Conservation (phyloP, 2,888 invertebrate species). For the Morpho deidamia region DNA sequence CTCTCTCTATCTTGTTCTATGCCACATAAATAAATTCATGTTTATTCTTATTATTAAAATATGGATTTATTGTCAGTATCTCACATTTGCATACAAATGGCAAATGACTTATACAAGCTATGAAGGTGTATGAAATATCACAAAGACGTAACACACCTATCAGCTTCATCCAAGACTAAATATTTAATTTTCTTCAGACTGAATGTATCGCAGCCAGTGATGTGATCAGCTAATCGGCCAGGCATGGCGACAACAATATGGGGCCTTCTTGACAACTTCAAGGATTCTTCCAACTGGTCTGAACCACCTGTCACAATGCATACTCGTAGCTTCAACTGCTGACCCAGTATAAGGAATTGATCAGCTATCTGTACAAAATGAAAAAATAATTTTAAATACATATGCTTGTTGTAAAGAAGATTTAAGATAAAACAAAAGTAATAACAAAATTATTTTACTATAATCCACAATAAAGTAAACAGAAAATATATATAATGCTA, state of each 20-base stretch:
- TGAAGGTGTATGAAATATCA: not conserved
- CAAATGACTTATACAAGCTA: too few relatives aligned
- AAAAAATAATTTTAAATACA: too few relatives aligned
- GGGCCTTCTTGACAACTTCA: constrained; percentile 89
- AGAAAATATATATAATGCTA: too few relatives aligned
- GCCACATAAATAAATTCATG: too few relatives aligned
- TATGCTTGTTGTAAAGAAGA: too few relatives aligned
- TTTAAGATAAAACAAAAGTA: too few relatives aligned
- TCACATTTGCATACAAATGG: too few relatives aligned
- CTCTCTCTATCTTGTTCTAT: too few relatives aligned
- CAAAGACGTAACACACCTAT: constrained; percentile 79
- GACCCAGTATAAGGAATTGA: constrained; percentile 95
- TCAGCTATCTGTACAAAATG: constrained; percentile 87
- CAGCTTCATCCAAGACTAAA: constrained; percentile 98
- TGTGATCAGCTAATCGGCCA: constrained; percentile 95
- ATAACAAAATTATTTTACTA: too few relatives aligned
- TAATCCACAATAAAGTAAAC: too few relatives aligned
- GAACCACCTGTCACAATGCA: constrained; percentile 96
- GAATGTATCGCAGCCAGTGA: constrained; percentile 91
- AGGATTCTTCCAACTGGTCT: constrained; percentile 93
- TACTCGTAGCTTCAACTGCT: constrained; percentile 89
- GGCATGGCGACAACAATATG: constrained; percentile 98
- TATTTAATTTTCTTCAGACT: constrained; percentile 88
- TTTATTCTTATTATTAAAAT: too few relatives aligned
- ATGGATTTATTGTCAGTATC: too few relatives aligned